Evolutionary conservation across 1,140 invertebrate species (phyloP).

Genomic region (Glossosoma conforme): DNA sequence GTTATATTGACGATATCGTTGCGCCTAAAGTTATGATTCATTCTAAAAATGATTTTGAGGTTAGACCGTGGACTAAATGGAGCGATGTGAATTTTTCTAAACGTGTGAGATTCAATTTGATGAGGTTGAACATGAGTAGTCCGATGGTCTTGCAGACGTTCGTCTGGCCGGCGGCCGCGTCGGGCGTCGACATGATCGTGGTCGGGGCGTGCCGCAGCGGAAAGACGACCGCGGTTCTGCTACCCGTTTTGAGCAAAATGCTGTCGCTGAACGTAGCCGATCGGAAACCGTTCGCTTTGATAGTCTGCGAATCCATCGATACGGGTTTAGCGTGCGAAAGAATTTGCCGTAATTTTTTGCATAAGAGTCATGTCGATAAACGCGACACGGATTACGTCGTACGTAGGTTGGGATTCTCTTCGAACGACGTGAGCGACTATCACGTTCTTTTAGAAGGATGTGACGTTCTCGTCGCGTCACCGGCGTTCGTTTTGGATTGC

Average conservation of each 20-base stretch:
- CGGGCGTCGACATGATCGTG: background rate
- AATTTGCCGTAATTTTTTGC: background rate
- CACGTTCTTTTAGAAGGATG: background rate
- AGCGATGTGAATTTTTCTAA: background rate
- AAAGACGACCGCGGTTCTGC: slow-evolving; percentile 5
- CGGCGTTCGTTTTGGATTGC: background rate
- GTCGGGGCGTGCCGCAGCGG: slow-evolving; percentile 5
- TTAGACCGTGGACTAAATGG: background rate
- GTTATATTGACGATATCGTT: slow-evolving; percentile 8
- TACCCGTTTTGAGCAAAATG: too few relatives aligned
- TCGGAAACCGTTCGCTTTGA: background rate
- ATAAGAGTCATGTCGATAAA: too few relatives aligned
- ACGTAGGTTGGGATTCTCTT: too few relatives aligned
- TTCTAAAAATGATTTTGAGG: background rate
- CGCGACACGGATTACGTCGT: too few relatives aligned
- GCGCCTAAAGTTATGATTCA: slow-evolving; percentile 12
- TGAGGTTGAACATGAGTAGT: background rate
- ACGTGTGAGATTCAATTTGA: background rate
- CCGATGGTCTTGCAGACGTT: slow-evolving; percentile 7
- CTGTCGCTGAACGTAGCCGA: too few relatives aligned
- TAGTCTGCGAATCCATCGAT: slow-evolving; percentile 3
- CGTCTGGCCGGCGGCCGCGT: slow-evolving; percentile 5
- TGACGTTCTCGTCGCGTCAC: background rate
- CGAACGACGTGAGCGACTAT: too few relatives aligned
- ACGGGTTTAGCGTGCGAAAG: background rate